Conservation (phyloP, 1,140 invertebrate species). For the Dysdera silvatica region DNA sequence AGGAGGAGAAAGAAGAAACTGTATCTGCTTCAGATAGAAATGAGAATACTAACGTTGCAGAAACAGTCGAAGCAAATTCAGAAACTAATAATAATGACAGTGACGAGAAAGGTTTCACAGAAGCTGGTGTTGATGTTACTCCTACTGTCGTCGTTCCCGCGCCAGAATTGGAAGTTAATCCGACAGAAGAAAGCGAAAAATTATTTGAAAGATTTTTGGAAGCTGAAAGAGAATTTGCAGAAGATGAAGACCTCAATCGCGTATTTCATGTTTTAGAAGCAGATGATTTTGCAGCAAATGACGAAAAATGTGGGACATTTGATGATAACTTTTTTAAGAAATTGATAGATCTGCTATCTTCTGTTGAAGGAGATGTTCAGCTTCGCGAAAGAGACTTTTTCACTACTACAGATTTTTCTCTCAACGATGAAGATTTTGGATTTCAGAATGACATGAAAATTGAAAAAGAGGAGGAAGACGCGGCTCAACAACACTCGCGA, state of each 20-base stretch:
- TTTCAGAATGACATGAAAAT: too few species aligned
- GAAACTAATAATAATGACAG: too few species aligned
- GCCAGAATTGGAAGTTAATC: too few species aligned
- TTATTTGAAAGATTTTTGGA: constrained; percentile 22
- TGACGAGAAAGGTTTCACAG: too few species aligned
- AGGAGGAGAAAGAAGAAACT: too few species aligned
- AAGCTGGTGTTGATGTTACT: too few species aligned
- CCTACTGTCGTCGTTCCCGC: too few species aligned
- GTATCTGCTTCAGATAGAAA: too few species aligned
- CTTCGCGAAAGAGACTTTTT: constrained; percentile 10
- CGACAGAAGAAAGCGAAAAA: constrained; percentile 17
- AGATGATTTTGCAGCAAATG: constrained; percentile 14
- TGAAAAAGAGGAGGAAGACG: constrained; percentile 1
- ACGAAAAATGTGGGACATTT: neutral
- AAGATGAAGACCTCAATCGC: constrained; percentile 22
- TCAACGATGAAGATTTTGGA: neutral
- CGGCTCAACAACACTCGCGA: constrained; percentile 6
- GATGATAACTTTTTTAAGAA: constrained; percentile 15
- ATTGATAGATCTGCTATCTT: constrained; percentile 10
- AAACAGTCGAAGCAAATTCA: too few species aligned
- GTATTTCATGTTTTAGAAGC: constrained; percentile 19
- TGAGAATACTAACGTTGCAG: too few species aligned
- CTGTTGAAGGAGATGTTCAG: constrained; percentile 2
- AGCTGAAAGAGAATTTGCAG: constrained; percentile 23
- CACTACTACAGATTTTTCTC: neutral